These are phyloP conservation scores for Corydoras sp. DNA, from an alignment of 2,113 vertebrate species.

Conservation along the genomic window DNA sequence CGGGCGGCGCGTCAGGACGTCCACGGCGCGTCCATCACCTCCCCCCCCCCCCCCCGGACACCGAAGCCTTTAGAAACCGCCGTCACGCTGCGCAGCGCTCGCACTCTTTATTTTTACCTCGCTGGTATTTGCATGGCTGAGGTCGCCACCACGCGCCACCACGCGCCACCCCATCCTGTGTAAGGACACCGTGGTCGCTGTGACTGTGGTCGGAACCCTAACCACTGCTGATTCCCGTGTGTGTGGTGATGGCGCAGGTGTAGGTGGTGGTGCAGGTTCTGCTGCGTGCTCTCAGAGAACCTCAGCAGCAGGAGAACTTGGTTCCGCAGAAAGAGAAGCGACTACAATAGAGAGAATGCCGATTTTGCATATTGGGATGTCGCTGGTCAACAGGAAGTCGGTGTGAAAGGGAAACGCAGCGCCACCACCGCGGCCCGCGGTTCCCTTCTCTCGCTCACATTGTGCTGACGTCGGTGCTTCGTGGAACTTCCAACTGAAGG, in stretches of 20 bases:
- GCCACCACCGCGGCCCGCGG: neutral
- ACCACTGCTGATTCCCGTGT: neutral
- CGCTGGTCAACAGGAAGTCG: conserved; percentile 18
- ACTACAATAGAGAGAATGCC: conserved; percentile 5
- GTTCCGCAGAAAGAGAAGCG: neutral
- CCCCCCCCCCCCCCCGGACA: no score
- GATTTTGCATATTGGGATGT: conserved; percentile 25
- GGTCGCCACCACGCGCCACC: neutral
- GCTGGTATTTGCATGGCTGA: conserved; percentile 37
- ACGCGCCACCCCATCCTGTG: neutral
- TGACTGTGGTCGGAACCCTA: conserved; percentile 4
- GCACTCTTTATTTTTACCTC: neutral
- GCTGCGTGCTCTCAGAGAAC: no score
- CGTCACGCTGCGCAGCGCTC: neutral
- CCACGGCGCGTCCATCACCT: neutral
- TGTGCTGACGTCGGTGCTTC: conserved; percentile 31
- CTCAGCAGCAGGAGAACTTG: no score
- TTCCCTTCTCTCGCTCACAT: conserved; percentile 28
- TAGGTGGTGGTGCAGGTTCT: no score
- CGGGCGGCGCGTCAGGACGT: neutral
- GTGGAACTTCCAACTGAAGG: conserved; percentile 10
- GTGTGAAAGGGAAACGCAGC: conserved; percentile 31
- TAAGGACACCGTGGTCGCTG: conserved; percentile 3
- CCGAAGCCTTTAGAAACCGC: no score
- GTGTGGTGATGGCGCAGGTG: no score